These are phyloP conservation scores for Malurus leucopterus DNA, from an alignment of 2,797 vertebrate species.

Conservation along the genomic window DNA sequence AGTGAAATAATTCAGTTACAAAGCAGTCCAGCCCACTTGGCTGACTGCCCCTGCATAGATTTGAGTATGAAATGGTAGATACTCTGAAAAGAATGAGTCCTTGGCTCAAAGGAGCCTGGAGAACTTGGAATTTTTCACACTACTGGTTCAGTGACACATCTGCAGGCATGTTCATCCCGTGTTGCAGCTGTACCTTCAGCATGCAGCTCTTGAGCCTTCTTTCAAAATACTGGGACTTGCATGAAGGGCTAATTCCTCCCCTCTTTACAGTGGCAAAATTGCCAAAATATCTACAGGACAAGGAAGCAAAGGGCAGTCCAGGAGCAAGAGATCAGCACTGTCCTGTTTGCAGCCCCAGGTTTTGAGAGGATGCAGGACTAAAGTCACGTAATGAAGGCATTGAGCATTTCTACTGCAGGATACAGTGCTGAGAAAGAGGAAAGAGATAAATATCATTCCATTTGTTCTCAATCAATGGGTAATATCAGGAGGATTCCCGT, in stretches of 20 bases:
- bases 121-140: neutral
- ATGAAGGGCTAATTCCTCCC: neutral
- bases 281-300: neutral
- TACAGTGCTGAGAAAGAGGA: neutral
- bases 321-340: neutral
- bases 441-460: neutral
- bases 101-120: neutral
- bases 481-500: neutral
- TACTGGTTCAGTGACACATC: neutral
- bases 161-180: neutral
- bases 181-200: neutral
- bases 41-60: neutral
- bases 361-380: neutral
- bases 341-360: neutral
- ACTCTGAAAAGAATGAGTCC: neutral
- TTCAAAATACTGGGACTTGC: neutral
- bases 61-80: neutral
- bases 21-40: neutral
- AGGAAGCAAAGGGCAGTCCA: neutral
- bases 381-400: neutral
- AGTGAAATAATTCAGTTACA: neutral
- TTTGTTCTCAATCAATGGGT: neutral
- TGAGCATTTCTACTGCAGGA: neutral
- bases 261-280: neutral
- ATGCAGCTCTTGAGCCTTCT: neutral